Evolutionary conservation across 1,140 invertebrate genomes (phyloP).

Genomic region (Archivesica marissinica): DNA sequence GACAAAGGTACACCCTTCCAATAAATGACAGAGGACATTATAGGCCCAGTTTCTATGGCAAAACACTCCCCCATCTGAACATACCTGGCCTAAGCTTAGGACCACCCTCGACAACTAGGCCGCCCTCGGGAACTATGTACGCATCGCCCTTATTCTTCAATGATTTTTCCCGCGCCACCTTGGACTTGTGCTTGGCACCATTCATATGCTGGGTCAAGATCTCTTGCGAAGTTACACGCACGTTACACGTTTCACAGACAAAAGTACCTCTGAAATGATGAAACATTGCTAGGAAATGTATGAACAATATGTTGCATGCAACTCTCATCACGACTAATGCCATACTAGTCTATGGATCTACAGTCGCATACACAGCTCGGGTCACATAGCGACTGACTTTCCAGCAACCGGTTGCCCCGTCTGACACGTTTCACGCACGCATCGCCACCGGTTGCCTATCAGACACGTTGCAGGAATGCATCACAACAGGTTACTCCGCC

Average conservation of each 20-base stretch:
- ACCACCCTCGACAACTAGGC: conserved; percentile 37
- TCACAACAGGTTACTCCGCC: no score
- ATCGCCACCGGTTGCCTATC: no score
- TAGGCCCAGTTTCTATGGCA: no score
- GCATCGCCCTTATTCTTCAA: background rate
- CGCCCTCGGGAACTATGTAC: conserved; percentile 39
- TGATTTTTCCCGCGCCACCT: background rate
- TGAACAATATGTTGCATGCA: background rate
- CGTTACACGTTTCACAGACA: conserved; percentile 78
- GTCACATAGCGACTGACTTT: no score
- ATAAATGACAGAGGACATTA: no score
- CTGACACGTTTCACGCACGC: no score
- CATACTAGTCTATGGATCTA: no score
- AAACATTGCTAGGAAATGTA: background rate
- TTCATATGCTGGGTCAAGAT: conserved; percentile 76
- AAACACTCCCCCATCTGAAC: no score
- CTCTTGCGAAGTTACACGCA: conserved; percentile 77
- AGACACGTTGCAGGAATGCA: no score
- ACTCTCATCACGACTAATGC: background rate
- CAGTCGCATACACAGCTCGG: no score
- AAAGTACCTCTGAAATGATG: conserved; percentile 65
- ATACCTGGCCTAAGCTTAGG: conserved; percentile 42
- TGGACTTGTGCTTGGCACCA: conserved; percentile 75
- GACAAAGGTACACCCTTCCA: no score
- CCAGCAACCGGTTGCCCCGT: no score